These are phyloP conservation scores for Ischnura elegans DNA, from an alignment of 2,888 invertebrate species.

Conservation along the genomic window DNA sequence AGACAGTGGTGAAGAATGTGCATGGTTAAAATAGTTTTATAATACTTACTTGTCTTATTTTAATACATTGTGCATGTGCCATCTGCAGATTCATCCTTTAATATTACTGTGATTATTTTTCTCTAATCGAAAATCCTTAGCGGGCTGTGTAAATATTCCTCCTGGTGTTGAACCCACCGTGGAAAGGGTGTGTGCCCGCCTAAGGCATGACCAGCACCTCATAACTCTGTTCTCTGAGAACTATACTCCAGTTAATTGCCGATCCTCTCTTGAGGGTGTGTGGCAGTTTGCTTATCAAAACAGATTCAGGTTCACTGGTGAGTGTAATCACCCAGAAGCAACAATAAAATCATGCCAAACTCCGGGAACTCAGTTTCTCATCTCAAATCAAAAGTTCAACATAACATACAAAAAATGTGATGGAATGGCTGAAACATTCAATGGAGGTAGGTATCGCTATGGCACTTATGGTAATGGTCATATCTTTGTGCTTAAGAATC, in stretches of 20 bases:
- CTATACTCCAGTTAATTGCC: conserved; percentile 93
- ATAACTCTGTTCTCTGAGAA: conserved; percentile 94
- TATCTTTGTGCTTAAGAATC: too few relatives aligned
- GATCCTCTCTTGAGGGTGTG: conserved; percentile 96
- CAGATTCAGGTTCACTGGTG: conserved; percentile 93
- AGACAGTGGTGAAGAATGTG: too few relatives aligned
- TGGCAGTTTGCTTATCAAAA: conserved; percentile 96
- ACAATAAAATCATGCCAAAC: conserved; percentile 96
- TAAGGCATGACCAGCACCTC: conserved; percentile 89
- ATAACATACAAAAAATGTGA: conserved; percentile 95
- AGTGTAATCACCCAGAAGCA: conserved; percentile 93
- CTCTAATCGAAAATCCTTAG: conserved; percentile 76
- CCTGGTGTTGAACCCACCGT: conserved; percentile 85
- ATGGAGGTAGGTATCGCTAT: conserved; percentile 82
- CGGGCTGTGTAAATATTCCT: conserved; percentile 87
- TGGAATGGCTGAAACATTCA: conserved; percentile 94
- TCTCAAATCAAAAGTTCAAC: conserved; percentile 97
- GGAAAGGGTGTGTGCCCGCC: conserved; percentile 86
- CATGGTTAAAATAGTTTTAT: too few relatives aligned
- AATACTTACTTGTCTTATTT: too few relatives aligned
- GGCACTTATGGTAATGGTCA: neutral
- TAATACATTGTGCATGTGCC: too few relatives aligned
- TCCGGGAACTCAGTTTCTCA: conserved; percentile 96
- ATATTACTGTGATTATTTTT: neutral
- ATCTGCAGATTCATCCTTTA: too few relatives aligned